These are phyloP conservation scores for Bubo bubo DNA, from an alignment of 2,113 vertebrate genomes.

Conservation along the genomic window DNA sequence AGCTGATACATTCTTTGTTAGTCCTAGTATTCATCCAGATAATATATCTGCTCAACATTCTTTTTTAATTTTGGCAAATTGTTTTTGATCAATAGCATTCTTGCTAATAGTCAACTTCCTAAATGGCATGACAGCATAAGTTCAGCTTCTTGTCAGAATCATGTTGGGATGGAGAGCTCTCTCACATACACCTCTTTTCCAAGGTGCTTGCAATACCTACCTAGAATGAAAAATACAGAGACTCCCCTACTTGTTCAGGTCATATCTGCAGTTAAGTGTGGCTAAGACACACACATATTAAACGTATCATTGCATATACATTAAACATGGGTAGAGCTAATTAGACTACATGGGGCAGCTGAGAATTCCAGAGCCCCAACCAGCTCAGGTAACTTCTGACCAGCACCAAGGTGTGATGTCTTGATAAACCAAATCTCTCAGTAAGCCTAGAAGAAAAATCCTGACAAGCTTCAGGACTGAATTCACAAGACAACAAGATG, in stretches of 20 bases:
- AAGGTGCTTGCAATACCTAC: not conserved
- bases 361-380: not conserved
- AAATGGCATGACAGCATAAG: not conserved
- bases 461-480: not conserved
- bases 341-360: fast-evolving
- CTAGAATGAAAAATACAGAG: not conserved
- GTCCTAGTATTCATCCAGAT: not conserved
- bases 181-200: not conserved
- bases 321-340: not conserved
- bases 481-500: not conserved
- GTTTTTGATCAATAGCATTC: not conserved
- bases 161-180: not conserved
- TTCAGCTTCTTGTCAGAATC: not conserved
- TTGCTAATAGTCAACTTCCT: not conserved
- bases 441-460: not conserved
- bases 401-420: not conserved
- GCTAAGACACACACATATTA: not conserved
- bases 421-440: not conserved
- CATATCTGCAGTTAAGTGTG: not conserved
- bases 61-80: not conserved
- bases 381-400: not conserved
- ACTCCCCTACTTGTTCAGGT: not conserved
- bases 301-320: not conserved
- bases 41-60: not conserved
- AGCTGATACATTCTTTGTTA: not conserved